Conservation (phyloP, 37 sponge, comb jelly and placozoan species). For the Hormiphora californensis region DNA sequence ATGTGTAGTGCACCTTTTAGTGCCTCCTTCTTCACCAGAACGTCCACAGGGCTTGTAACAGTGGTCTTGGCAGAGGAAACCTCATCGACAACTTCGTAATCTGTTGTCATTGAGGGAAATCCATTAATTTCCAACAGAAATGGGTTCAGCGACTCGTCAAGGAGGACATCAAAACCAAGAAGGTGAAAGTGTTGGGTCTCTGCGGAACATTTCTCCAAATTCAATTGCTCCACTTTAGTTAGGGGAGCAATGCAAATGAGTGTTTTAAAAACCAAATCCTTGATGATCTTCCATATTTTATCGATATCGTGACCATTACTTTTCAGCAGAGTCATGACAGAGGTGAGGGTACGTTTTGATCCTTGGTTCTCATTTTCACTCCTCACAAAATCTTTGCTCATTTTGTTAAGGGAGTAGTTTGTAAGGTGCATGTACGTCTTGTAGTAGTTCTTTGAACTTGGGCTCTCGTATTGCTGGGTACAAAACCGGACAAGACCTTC, state of each 20-base stretch:
- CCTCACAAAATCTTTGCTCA: slow-evolving; percentile 50
- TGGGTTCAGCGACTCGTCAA: slow-evolving; percentile 58
- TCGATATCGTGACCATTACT: slow-evolving; percentile 40
- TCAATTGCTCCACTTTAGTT: slow-evolving; percentile 49
- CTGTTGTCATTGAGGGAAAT: slow-evolving; percentile 59
- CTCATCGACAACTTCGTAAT: slow-evolving; percentile 46
- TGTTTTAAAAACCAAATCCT: slow-evolving; percentile 57
- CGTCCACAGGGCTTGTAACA: slow-evolving; percentile 36
- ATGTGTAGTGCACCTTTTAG: slow-evolving; percentile 44
- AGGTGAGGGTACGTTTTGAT: slow-evolving; percentile 56
- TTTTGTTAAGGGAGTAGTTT: slow-evolving; percentile 66
- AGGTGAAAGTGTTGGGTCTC: slow-evolving; percentile 53
- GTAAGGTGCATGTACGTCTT: slow-evolving; percentile 66
- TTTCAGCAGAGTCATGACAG: slow-evolving; percentile 53
- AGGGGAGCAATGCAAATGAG: slow-evolving; percentile 56
- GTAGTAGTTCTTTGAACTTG: slow-evolving; percentile 56
- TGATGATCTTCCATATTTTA: slow-evolving; percentile 57
- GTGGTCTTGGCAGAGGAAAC: slow-evolving; percentile 1
- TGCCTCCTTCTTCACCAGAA: slow-evolving; percentile 18
- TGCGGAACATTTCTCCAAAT: neutral
- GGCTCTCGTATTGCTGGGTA: slow-evolving; percentile 58
- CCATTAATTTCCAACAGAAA: slow-evolving; percentile 64
- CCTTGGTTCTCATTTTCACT: slow-evolving; percentile 36
- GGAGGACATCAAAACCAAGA: slow-evolving; percentile 63
- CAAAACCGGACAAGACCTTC: slow-evolving; percentile 64